phyloP scores from a whole-genome alignment of 2,797 vertebrate species.

The Erethizon dorsatum region DNA sequence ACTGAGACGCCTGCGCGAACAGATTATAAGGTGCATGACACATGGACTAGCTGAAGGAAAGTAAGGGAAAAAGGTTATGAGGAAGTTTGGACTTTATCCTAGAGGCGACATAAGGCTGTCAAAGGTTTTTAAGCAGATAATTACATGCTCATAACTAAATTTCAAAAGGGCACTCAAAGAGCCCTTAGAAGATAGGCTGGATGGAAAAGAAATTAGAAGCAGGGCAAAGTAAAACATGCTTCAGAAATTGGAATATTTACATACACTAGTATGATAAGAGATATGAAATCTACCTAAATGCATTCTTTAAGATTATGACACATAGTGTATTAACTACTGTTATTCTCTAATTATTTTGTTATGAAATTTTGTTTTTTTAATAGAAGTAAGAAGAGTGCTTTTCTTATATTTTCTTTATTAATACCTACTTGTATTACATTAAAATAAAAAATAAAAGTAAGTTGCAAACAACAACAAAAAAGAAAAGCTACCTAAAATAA shows the following conservation, averaged over 20 bases:
- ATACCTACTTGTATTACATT: not conserved
- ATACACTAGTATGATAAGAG: not conserved
- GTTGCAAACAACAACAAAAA: not conserved
- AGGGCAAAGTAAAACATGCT: not conserved
- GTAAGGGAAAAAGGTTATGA: not conserved
- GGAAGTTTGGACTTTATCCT: conserved; percentile 9
- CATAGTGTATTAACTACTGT: not conserved
- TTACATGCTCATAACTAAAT: conserved; percentile 5
- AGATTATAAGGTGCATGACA: not conserved
- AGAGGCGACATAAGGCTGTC: not conserved
- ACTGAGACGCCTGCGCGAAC: not conserved
- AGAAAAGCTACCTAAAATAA: conserved; percentile 11
- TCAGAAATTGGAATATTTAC: conserved; percentile 37
- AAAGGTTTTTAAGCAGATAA: conserved; percentile 8
- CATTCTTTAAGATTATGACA: not conserved
- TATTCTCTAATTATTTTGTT: not conserved
- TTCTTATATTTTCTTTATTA: not conserved
- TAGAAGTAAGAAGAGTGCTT: not conserved
- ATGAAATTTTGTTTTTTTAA: not conserved
- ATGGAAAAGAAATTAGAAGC: conserved; percentile 23
- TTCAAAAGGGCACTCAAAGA: not conserved
- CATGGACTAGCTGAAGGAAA: not conserved
- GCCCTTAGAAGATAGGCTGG: not conserved
- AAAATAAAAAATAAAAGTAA: not conserved
- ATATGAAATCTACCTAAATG: not conserved